Conservation (phyloP, 2,113 vertebrate species). For the Chauna torquata region DNA sequence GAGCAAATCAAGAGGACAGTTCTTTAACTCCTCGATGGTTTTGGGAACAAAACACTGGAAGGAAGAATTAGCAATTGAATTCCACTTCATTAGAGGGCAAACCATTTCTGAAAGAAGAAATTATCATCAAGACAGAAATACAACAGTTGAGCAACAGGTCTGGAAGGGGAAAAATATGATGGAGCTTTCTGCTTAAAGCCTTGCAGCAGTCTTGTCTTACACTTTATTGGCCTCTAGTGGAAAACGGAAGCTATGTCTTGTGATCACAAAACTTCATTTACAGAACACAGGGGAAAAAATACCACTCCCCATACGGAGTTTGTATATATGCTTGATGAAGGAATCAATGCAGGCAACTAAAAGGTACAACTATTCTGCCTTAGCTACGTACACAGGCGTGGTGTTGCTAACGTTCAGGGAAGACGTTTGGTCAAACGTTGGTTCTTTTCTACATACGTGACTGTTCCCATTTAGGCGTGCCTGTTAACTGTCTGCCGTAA, state of each 20-base stretch:
- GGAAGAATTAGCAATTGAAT: background rate
- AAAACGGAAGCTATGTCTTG: background rate
- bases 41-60: background rate
- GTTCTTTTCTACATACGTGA: background rate
- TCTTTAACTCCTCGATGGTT: background rate
- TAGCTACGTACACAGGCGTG: background rate
- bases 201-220: background rate
- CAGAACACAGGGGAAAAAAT: background rate
- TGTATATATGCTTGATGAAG: background rate
- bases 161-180: background rate
- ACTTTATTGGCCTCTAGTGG: constrained; percentile 74
- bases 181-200: background rate
- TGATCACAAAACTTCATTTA: background rate
- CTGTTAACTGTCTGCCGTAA: constrained; percentile 18
- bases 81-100: background rate
- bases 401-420: background rate
- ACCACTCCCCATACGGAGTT: background rate
- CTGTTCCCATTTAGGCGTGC: background rate
- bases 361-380: background rate
- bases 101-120: background rate
- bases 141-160: background rate
- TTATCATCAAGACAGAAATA: background rate
- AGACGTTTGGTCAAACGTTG: background rate
- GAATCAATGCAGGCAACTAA: background rate
- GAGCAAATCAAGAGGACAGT: background rate